phyloP scores from a whole-genome alignment of 2,888 invertebrate genomes.

The Branchinecta sandiegonensis region DNA sequence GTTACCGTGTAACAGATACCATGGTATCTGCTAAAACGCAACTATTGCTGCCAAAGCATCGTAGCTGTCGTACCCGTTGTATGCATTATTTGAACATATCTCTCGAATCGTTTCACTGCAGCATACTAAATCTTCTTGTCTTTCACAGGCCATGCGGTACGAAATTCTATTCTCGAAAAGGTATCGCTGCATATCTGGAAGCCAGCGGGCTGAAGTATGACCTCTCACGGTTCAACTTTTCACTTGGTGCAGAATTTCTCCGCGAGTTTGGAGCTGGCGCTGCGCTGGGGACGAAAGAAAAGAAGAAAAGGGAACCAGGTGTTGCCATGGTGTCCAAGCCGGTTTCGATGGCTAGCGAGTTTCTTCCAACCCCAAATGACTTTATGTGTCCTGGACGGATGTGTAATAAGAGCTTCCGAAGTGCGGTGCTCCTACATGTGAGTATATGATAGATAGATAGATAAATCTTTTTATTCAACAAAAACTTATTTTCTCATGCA shows the following conservation, averaged over 20 bases:
- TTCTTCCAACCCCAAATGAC: conserved; percentile 34
- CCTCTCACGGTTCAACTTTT: neutral
- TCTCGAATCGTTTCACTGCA: too few relatives aligned
- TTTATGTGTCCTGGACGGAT: conserved; percentile 60
- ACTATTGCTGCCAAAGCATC: too few relatives aligned
- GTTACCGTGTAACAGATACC: too few relatives aligned
- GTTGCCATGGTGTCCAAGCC: neutral
- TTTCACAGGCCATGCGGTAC: neutral
- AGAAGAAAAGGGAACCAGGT: neutral
- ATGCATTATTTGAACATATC: too few relatives aligned
- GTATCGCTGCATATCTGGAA: neutral
- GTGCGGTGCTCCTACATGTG: conserved; percentile 64
- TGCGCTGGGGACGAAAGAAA: neutral
- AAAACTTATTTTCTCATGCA: too few relatives aligned
- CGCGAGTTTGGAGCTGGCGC: neutral
- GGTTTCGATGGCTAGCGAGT: neutral
- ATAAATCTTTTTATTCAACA: too few relatives aligned
- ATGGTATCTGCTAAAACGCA: too few relatives aligned
- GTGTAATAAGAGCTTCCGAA: conserved; percentile 76
- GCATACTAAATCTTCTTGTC: too few relatives aligned
- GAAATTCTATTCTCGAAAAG: neutral
- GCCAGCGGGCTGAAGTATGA: neutral
- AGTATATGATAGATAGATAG: conserved; percentile 19
- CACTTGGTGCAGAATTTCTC: neutral
- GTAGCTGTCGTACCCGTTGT: too few relatives aligned